Percentiles rank a stretch among this genome's conserved stretches.
phyloP scores from a whole-genome alignment of 2,113 vertebrate species.

The Smithornis capensis region DNA sequence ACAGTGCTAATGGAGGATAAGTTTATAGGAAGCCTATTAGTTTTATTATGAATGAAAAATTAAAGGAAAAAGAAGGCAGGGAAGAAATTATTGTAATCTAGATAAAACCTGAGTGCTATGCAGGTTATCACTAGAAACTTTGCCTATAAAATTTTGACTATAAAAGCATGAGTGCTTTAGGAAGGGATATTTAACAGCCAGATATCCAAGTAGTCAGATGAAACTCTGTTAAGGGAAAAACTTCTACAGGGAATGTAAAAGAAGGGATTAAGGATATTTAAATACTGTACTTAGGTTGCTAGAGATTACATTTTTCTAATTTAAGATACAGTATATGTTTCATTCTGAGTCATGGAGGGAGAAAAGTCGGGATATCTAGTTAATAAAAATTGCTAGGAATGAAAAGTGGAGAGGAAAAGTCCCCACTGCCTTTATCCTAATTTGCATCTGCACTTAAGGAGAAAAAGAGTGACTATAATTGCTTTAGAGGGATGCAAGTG shows the following conservation, averaged over 20 bases:
- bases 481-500: background rate
- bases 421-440: constrained; percentile 16
- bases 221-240: background rate
- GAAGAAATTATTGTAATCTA: background rate
- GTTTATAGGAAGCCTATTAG: background rate
- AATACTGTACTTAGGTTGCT: background rate
- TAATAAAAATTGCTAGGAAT: constrained; percentile 38
- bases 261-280: background rate
- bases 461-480: constrained; percentile 5
- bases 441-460: constrained; percentile 54
- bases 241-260: background rate
- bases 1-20: background rate
- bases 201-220: background rate
- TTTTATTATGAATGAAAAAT: background rate
- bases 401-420: background rate
- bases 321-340: constrained; percentile 5
- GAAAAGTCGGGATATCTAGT: background rate
- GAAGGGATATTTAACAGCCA: background rate
- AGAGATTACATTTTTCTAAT: constrained; percentile 38
- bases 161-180: background rate
- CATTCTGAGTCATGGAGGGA: background rate
- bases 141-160: background rate
- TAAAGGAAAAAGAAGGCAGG: background rate
- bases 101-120: background rate
- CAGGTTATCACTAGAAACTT: background rate